These are phyloP conservation scores for Caenorhabditis sp. DNA, from an alignment of 2,888 invertebrate species.

Conservation along the genomic window DNA sequence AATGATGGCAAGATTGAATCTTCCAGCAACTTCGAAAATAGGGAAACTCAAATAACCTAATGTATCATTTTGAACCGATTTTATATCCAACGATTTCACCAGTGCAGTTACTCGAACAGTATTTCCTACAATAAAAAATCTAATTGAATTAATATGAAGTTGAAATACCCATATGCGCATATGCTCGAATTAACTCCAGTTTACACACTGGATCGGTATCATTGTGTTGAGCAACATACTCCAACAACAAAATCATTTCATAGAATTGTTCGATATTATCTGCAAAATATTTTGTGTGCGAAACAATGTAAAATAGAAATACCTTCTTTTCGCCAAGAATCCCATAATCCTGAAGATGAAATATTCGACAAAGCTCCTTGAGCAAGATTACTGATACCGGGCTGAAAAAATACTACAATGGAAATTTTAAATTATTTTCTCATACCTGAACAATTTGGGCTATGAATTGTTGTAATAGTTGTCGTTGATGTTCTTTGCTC, in stretches of 20 bases:
- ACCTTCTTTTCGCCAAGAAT: constrained; percentile 34
- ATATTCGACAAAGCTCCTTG: constrained; percentile 25
- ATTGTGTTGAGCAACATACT: constrained; percentile 74
- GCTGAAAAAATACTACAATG: too few species aligned
- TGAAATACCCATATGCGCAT: constrained; percentile 42
- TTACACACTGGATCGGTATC: constrained; percentile 37
- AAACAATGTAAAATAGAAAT: background rate
- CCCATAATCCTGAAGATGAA: constrained; percentile 24
- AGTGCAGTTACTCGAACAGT: constrained; percentile 30
- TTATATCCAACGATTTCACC: constrained; percentile 55
- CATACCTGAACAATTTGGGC: constrained; percentile 38
- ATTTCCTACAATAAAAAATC: constrained; percentile 22
- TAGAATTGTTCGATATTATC: constrained; percentile 71
- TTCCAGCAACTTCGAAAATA: constrained; percentile 50
- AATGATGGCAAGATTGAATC: constrained; percentile 45
- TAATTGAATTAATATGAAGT: too few species aligned
- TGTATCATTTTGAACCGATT: constrained; percentile 62
- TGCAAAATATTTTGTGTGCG: constrained; percentile 40
- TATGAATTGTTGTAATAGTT: constrained; percentile 32
- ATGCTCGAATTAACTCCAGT: constrained; percentile 38
- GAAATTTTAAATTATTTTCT: too few species aligned
- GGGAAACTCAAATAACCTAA: constrained; percentile 59
- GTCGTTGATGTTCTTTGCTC: constrained; percentile 6
- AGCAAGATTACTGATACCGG: constrained; percentile 20
- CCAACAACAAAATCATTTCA: constrained; percentile 77